Evolutionary conservation across 2,888 invertebrate species (phyloP), one percentile per base, ranked within the genome.

Genomic region (Erebia ligea): DNA sequence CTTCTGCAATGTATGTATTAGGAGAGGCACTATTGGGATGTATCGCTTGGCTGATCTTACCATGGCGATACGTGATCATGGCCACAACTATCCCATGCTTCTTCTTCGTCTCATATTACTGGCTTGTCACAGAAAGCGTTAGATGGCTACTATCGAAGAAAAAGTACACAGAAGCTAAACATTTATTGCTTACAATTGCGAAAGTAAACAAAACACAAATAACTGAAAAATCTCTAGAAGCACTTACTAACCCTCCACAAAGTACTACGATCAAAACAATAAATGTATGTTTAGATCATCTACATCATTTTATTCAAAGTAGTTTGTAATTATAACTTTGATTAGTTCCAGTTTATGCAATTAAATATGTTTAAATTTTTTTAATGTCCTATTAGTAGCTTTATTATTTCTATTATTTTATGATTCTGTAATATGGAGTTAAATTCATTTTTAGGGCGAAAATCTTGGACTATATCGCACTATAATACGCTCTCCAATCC

Each of bases 111-210:
- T 81, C 92, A 5, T 96, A 96, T 81, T 95, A 95, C 77, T 96
- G 96, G 95, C 76, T 96, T 17, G 73, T 91, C 5, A 77, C 84
- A 0, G 96, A 96, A 87, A 96, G 96, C 54, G 94, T 96, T n/a
- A 93, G 97, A 74, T 97, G 97, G 97, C 91, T 97, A 25, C 85
- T 97, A 13, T 95, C 95, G 1, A 95, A 96, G 77, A 94, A 95
- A 42, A 94, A 94, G 77, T 94, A 92, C 72, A 91, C 94, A 0
- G 94, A 95, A 76, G 96, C 96, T 0, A 94, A 94, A 75, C 81
- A 80, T 6, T 94, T 96, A 8, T 84, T 96, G 54, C 88, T 92
- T 17, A 94, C 91, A 73, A 95, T 96, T 2, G 95, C 96, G 0
- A 91, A 84, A 75, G 87, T 95, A 0, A 96, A 96, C 76, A 94